Percentiles rank a stretch among this genome's conserved stretches.
These are phyloP conservation scores for human DNA, from an alignment of 2,113 vertebrate species.

Conservation along the genomic window DNA sequence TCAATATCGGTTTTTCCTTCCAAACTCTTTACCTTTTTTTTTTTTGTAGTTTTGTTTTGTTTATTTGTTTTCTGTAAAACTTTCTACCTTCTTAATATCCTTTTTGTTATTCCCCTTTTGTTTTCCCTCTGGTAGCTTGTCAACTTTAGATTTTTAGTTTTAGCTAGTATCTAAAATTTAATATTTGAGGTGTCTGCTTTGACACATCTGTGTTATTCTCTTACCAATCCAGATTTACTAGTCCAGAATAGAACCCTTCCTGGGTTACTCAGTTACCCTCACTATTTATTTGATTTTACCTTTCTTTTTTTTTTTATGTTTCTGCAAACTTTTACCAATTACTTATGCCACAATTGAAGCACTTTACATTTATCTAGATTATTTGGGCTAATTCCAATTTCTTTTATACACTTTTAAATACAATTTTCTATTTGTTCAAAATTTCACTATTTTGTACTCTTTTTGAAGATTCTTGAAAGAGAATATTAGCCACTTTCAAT, in stretches of 20 bases:
- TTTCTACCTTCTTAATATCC: neutral
- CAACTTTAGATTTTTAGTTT: neutral
- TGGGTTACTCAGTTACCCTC: neutral
- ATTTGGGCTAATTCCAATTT: neutral
- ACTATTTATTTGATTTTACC: neutral
- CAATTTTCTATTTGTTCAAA: neutral
- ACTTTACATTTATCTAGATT: neutral
- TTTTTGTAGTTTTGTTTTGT: neutral
- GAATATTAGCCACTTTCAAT: neutral
- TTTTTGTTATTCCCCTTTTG: neutral
- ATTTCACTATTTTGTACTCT: neutral
- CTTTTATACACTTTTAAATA: neutral
- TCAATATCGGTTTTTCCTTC: neutral
- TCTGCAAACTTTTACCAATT: neutral
- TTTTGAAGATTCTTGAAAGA: slow-evolving; percentile 8
- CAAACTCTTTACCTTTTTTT: neutral
- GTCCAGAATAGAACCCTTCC: neutral
- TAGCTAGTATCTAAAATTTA: neutral
- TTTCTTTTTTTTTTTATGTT: neutral
- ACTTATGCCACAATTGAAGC: neutral
- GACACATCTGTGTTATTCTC: neutral
- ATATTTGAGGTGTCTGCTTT: neutral
- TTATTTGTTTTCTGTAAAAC: too few species aligned
- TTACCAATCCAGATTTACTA: neutral
- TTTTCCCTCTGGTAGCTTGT: neutral